These are phyloP conservation scores for Clavelina lepadiformis DNA, from an alignment of 23 tunicate species.

Conservation along the genomic window DNA sequence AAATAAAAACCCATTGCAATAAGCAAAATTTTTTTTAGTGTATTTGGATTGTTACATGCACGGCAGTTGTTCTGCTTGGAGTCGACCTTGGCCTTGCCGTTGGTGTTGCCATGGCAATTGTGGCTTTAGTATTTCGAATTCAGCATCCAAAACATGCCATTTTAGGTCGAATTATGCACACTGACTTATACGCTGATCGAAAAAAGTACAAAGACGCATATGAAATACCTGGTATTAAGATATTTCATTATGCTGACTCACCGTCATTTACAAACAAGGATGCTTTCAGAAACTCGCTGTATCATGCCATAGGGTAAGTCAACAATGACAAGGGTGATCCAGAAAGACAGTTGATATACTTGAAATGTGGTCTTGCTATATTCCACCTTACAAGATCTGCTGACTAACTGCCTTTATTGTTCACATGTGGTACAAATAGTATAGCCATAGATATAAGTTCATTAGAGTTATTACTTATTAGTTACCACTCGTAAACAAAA, in stretches of 20 bases:
- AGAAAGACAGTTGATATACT: too few relatives aligned
- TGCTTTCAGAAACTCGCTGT: constrained; percentile 62
- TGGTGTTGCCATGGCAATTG: constrained; percentile 78
- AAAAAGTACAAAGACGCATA: constrained; percentile 70
- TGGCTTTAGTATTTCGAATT: constrained; percentile 57
- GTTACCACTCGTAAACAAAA: too few relatives aligned
- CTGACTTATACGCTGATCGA: constrained; percentile 75
- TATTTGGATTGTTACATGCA: constrained; percentile 82
- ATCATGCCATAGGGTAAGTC: constrained; percentile 62
- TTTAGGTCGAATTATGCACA: constrained; percentile 77
- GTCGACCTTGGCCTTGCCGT: constrained; percentile 83
- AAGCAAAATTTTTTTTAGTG: constrained; percentile 38
- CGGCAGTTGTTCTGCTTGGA: constrained; percentile 67
- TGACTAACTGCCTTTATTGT: too few relatives aligned
- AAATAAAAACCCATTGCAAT: background rate
- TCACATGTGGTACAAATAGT: too few relatives aligned
- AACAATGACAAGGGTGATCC: too few relatives aligned
- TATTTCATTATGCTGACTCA: constrained; percentile 89
- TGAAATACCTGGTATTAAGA: constrained; percentile 56
- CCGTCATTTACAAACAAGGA: constrained; percentile 91
- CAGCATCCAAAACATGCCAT: constrained; percentile 85
- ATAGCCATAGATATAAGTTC: too few relatives aligned
- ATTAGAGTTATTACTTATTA: too few relatives aligned
- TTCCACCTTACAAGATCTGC: too few relatives aligned
- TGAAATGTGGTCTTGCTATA: too few relatives aligned